Evolutionary conservation across 1,140 invertebrate genomes (phyloP), one percentile per base, ranked within the genome.

Genomic region (Mycetomoellerius zeteki): DNA sequence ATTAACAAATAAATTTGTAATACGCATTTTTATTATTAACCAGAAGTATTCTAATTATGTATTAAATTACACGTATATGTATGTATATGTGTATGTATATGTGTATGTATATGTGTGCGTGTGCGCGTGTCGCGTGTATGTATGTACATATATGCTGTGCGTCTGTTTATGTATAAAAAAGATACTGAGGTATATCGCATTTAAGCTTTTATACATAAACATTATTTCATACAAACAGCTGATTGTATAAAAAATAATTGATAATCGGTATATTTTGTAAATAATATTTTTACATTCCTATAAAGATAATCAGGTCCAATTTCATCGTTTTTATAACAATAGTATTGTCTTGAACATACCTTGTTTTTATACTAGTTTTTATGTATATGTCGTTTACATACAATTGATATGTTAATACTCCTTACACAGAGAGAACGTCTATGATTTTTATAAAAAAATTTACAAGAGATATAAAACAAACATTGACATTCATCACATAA

Each of bases 281-380:
- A 62, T 86, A 30, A 89, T 64, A 72, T 81, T 86, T 92, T 73
- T 94, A 94, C 94, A 94, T 94, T 94, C 94, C 94, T 93, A 73
- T 84, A 85, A 89, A 85, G 88, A 90, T 87, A 84, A 91, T 88
- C 80, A 65, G 88, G 81, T 88, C 73, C 75, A 85, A 47, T 72
- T 92, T 90, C 52, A 50, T 82, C 75, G 71, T 86, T 86, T 86
- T 86, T 87, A 76, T 81, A 80, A 69, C 54, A 86, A 47, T 52
- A 85, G 81, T 67, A 76, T n/a, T 85, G 58, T 62, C 54, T 88
- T 27, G 3, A 52, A 80, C 21, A 33, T 76, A 69, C 19, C 43
- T 89, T 89, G 75, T 82, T 91, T 88, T 88, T 91, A 90, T 86
- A 88, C 75, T 85, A 24, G 69, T 89, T 88, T 3, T 43, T 43